Conservation (phyloP, 2,888 invertebrate species). For the Ceriagrion tenellum region DNA sequence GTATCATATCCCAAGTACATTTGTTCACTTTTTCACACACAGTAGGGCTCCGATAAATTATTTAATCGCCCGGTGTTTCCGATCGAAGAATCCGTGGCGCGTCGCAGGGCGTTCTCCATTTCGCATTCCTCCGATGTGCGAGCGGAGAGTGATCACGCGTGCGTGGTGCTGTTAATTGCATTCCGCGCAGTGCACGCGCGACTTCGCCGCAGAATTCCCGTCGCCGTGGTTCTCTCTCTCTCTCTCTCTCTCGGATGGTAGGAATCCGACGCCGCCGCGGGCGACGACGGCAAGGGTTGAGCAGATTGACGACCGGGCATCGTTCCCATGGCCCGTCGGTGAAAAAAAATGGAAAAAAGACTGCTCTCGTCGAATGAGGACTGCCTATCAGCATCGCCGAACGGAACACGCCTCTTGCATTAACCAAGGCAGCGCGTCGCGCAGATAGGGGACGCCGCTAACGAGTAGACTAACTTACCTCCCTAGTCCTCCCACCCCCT, state of each 20-base stretch:
- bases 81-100: background rate
- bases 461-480: background rate
- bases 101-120: background rate
- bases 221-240: background rate
- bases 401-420: conserved; percentile 31
- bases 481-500: background rate
- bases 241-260: background rate
- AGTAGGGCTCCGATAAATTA: no score
- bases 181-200: background rate
- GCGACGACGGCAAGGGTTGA: background rate
- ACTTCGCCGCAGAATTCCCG: background rate
- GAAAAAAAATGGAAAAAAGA: no score
- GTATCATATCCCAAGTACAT: no score
- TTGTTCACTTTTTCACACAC: no score
- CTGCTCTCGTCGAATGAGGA: background rate
- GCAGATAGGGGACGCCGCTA: background rate
- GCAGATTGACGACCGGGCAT: background rate
- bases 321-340: background rate
- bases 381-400: background rate
- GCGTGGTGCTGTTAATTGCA: background rate
- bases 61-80: no score
- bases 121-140: background rate
- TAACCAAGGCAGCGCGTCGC: background rate
- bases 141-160: background rate
- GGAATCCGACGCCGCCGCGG: background rate